Conservation (phyloP, 2,888 invertebrate species). For the Halictus ligatus region DNA sequence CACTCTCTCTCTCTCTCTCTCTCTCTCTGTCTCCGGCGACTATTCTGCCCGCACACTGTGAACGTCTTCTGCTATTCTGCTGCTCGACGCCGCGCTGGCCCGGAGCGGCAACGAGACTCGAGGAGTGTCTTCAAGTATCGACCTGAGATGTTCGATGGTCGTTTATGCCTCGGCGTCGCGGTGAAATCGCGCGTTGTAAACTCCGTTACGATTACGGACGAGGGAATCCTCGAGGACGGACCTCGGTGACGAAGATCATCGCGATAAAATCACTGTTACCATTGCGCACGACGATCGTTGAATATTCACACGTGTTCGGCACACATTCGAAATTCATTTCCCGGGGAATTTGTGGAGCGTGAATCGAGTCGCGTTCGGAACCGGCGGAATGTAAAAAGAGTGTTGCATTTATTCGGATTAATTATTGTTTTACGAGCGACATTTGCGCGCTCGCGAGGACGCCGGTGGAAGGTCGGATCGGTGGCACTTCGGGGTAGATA, state of each 20-base stretch:
- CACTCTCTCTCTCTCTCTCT: slow-evolving; percentile 32
- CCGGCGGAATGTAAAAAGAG: neutral
- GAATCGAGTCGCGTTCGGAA: neutral
- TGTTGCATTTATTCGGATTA: neutral
- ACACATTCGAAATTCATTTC: neutral
- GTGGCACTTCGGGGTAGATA: slow-evolving; percentile 65
- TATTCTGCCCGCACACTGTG: slow-evolving; percentile 45
- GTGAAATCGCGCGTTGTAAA: neutral
- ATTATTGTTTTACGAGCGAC: slow-evolving; percentile 7
- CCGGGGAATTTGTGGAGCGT: neutral
- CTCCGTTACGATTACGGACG: neutral
- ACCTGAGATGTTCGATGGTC: slow-evolving; percentile 21
- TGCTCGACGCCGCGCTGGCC: slow-evolving; percentile 54
- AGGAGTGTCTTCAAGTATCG: slow-evolving; percentile 48
- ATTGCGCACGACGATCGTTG: neutral
- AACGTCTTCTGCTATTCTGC: slow-evolving; percentile 47
- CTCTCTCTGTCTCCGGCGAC: neutral
- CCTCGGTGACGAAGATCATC: no score
- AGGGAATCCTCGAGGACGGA: neutral
- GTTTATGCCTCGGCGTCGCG: slow-evolving; percentile 28
- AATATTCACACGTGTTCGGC: neutral
- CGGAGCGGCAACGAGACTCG: slow-evolving; percentile 23
- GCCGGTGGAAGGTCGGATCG: slow-evolving; percentile 49
- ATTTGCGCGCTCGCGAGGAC: slow-evolving; percentile 37
- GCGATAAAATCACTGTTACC: neutral